These are phyloP conservation scores for Drosophila punjabiensis DNA, from an alignment of 1,140 invertebrate species.

Conservation along the genomic window DNA sequence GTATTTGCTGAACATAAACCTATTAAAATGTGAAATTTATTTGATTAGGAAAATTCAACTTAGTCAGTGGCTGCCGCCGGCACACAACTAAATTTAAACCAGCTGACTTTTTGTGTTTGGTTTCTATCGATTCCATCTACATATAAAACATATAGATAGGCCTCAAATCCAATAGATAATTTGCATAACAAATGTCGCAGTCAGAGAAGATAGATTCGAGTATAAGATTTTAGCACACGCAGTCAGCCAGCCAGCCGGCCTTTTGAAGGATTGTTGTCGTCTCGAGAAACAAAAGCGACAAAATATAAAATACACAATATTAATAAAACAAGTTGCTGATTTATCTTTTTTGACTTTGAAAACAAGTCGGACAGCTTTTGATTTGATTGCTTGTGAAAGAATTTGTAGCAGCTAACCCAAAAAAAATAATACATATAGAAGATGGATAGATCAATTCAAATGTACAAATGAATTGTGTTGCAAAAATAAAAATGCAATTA, in stretches of 20 bases:
- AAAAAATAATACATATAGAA: neutral
- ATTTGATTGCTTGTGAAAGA: conserved; percentile 47
- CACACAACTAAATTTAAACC: conserved; percentile 31
- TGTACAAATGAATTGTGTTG: conserved; percentile 9
- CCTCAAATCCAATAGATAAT: conserved; percentile 19
- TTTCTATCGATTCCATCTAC: conserved; percentile 4
- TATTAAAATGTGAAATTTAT: conserved; percentile 47
- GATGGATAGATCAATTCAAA: conserved; percentile 17
- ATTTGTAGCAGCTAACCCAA: conserved; percentile 21
- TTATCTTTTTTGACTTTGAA: conserved; percentile 52
- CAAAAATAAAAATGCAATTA: conserved; percentile 6
- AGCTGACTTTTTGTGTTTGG: conserved; percentile 1
- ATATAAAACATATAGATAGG: conserved; percentile 21
- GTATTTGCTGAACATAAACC: conserved; percentile 20
- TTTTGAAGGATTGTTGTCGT: conserved; percentile 53
- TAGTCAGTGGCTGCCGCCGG: neutral
- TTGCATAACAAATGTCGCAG: conserved; percentile 51
- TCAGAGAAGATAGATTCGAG: conserved; percentile 1
- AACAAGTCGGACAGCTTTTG: conserved; percentile 67
- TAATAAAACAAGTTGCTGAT: conserved; percentile 71
- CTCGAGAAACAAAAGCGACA: conserved; percentile 14
- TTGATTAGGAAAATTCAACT: conserved; percentile 37
- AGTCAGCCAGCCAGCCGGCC: conserved; percentile 14
- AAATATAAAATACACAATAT: conserved; percentile 27
- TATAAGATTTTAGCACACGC: conserved; percentile 21